Base-by-base conservation (phyloP, 2,888 invertebrate species). In the Craniophora ligustri region DNA sequence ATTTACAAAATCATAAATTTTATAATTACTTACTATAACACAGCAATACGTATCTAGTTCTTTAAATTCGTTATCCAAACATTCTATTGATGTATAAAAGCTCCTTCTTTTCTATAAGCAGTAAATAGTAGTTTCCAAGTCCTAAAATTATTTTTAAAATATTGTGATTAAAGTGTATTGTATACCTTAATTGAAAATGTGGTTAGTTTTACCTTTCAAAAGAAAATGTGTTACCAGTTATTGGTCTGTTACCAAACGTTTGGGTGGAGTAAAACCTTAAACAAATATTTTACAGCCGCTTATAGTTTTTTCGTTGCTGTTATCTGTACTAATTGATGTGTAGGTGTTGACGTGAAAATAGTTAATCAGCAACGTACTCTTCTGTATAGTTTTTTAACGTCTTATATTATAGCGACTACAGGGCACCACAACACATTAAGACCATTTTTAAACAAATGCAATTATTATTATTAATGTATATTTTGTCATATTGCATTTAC, bases 401-500 rank as follows among this genome's bases (percentile, higher is more conserved):
- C 26, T 36, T 15, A 0, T 38, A 18, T 13, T 26, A 15, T 14
- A 26, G 30, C 19, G 30, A 8, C 31, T 41, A 41, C 19, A 35
- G 13, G n/a, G 38, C 21, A 46, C 58, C 60, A 59, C 38, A 28
- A 28, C 26, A 35, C 45, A 51, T 62, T 55, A n/a, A n/a, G n/a
- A 58, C 64, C 59, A 60, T 64, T 59, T n/a, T 59, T 44, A 51
- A 49, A 42, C 21, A 55, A 56, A 57, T 48, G 47, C 46, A 57
- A 63, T 53, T 61, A 40, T 38, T 44, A 59, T 38, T 56, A 53
- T 68, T 53, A 5, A 5, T 49, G 5, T 21, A 23, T 21, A 59
- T 44, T 73, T 67, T 67, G 46, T 60, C 65, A 42, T 66, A 67
- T 63, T 67, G 79, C 78, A 79, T 79, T 79, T 78, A 75, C 59